These are phyloP conservation scores for Selenia dentaria DNA, from an alignment of 2,888 invertebrate species.

Conservation along the genomic window DNA sequence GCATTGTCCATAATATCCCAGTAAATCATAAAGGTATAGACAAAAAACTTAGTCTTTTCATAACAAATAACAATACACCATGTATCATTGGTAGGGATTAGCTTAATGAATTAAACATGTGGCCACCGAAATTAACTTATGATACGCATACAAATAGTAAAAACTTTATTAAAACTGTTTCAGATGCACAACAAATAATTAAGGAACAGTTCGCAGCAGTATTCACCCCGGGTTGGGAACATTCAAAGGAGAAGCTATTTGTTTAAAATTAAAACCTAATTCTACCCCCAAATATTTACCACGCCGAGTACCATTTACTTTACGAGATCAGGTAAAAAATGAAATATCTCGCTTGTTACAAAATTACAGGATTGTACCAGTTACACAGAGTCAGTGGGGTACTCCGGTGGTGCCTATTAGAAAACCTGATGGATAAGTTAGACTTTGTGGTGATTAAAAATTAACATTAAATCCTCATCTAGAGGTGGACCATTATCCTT, in stretches of 20 bases:
- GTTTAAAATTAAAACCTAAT: too few relatives aligned
- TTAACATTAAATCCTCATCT: constrained; percentile 22
- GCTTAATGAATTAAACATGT: background rate
- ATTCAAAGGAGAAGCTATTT: background rate
- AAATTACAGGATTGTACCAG: too few relatives aligned
- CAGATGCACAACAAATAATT: background rate
- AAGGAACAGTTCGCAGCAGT: background rate
- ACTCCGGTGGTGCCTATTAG: constrained; percentile 34
- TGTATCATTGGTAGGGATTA: too few relatives aligned
- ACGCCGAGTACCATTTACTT: constrained; percentile 27
- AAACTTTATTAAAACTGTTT: background rate
- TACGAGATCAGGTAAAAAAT: constrained; percentile 26
- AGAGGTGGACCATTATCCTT: too few relatives aligned
- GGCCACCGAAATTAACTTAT: background rate
- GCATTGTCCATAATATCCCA: background rate
- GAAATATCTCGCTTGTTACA: too few relatives aligned
- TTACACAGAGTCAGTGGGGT: constrained; percentile 28
- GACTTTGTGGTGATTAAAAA: constrained; percentile 35
- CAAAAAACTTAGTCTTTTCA: too few relatives aligned
- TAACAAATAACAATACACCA: too few relatives aligned
- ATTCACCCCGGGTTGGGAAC: constrained; percentile 2
- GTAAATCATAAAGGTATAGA: background rate
- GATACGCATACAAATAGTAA: background rate
- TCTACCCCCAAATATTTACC: too few relatives aligned
- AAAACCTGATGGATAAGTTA: constrained; percentile 32